Evolutionary conservation across 1,140 invertebrate species (phyloP).

Genomic region (Papilio helenus): DNA sequence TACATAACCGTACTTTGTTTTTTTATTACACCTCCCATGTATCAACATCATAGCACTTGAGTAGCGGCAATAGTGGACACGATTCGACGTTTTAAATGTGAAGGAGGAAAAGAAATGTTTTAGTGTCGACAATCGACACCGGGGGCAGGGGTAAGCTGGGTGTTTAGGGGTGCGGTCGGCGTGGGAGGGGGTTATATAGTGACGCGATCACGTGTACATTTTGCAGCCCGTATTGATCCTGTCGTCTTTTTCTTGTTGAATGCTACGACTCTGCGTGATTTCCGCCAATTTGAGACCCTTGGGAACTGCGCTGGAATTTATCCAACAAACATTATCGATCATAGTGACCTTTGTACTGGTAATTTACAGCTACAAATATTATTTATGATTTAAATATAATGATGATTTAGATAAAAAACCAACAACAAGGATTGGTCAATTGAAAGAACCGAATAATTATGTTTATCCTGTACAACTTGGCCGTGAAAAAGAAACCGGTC

Average conservation of each 20-base stretch:
- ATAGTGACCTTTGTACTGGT: neutral
- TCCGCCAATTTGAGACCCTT: slow-evolving; percentile 48
- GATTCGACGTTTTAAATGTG: slow-evolving; percentile 43
- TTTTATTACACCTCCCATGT: slow-evolving; percentile 3
- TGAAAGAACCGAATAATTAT: neutral
- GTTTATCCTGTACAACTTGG: neutral
- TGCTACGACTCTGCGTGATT: slow-evolving; percentile 68
- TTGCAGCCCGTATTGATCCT: slow-evolving; percentile 81
- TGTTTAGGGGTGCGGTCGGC: slow-evolving; percentile 75
- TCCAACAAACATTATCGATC: neutral
- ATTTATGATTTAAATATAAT: neutral
- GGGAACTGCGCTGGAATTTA: slow-evolving; percentile 28
- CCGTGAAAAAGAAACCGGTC: neutral
- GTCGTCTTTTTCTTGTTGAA: slow-evolving; percentile 80
- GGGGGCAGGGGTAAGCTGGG: slow-evolving; percentile 68
- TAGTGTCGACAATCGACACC: slow-evolving; percentile 73
- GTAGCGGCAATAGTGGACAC: neutral
- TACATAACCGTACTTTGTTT: slow-evolving; percentile 40
- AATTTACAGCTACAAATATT: neutral
- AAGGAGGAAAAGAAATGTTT: slow-evolving; percentile 68
- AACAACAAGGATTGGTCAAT: neutral
- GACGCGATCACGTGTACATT: slow-evolving; percentile 82
- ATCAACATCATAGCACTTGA: neutral
- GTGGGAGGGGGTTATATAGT: slow-evolving; percentile 79
- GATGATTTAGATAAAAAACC: neutral